Percentiles rank a stretch among this genome's conserved stretches.
Evolutionary conservation across 2,888 invertebrate species (phyloP).

Genomic region (Drosophila nr. fundita): DNA sequence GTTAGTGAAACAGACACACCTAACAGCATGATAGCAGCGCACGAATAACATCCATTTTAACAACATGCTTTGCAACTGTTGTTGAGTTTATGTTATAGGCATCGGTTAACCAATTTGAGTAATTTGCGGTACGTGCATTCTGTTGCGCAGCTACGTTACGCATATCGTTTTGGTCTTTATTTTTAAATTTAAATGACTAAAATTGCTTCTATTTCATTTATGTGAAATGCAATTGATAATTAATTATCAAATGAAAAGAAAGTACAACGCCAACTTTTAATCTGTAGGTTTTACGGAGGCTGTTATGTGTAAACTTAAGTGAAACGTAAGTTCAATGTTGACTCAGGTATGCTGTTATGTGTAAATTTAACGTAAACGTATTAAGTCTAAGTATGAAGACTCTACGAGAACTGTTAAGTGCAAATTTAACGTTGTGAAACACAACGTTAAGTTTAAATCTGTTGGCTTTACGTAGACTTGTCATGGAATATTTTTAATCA

Average conservation of each 20-base stretch:
- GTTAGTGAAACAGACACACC: constrained; percentile 21
- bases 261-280: neutral
- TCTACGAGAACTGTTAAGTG: neutral
- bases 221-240: neutral
- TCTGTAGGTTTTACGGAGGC: neutral
- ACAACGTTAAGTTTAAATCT: neutral
- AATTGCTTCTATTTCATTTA: neutral
- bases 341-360: too few species aligned
- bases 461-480: neutral
- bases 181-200: neutral
- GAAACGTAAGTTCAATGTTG: neutral
- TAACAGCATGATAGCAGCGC: constrained; percentile 23
- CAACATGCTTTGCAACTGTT: neutral
- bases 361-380: too few species aligned
- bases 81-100: neutral
- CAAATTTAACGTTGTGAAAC: neutral
- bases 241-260: neutral
- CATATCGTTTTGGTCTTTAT: neutral
- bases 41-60: neutral
- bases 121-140: neutral
- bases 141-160: neutral
- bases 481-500: neutral
- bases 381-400: too few species aligned
- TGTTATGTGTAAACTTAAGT: neutral
- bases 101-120: neutral